phyloP scores from a whole-genome alignment of 2,113 vertebrate genomes.

The Hippocampus mohnikei region DNA sequence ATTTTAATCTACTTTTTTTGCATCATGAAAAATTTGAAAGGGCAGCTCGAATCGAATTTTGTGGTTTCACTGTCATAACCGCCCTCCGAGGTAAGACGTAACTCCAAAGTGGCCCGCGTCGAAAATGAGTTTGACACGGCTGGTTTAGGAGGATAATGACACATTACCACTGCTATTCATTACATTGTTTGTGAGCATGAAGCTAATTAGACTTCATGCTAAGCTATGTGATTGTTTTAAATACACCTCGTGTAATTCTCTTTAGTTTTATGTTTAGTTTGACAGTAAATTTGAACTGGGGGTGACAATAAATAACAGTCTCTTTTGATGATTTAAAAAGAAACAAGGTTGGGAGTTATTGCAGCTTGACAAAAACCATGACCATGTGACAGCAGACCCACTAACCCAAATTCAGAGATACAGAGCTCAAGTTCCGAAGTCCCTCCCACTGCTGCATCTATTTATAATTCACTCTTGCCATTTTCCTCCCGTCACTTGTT shows the following conservation, averaged over 20 bases:
- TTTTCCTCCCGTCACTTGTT: slow-evolving; percentile 30
- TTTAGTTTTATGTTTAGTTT: neutral
- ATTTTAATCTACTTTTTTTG: slow-evolving; percentile 36
- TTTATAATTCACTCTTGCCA: slow-evolving; percentile 57
- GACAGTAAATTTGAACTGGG: neutral
- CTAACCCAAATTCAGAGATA: slow-evolving; percentile 9
- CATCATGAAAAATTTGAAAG: slow-evolving; percentile 57
- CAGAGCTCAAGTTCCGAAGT: slow-evolving; percentile 6
- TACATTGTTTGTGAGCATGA: neutral
- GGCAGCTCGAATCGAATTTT: slow-evolving; percentile 56
- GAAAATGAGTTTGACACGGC: no score
- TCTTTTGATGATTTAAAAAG: neutral
- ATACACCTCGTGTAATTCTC: no score
- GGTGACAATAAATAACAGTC: neutral
- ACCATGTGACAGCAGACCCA: slow-evolving; percentile 14
- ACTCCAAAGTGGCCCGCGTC: no score
- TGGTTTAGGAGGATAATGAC: no score
- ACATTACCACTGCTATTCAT: neutral
- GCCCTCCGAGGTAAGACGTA: no score
- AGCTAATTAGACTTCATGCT: neutral
- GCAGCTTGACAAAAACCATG: neutral
- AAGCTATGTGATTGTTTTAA: no score
- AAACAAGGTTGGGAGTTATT: no score
- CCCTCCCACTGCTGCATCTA: slow-evolving; percentile 48
- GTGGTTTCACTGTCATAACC: no score